Conservation (phyloP, 1,140 invertebrate species). For the Zelostemma sp. region DNA sequence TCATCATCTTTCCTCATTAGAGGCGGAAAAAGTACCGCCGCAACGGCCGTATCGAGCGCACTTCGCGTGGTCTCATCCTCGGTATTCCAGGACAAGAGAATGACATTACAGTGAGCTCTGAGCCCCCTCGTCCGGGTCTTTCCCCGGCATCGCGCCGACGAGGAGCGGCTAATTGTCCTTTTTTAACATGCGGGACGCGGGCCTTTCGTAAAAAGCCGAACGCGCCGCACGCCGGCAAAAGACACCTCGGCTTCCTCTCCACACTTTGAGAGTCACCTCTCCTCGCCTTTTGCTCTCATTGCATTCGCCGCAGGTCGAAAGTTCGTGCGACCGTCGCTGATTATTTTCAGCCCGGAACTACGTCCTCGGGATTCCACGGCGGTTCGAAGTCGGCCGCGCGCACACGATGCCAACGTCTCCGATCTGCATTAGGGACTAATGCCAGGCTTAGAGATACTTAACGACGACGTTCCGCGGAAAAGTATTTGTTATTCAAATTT, state of each 20-base stretch:
- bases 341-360: constrained; percentile 67
- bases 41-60: background rate
- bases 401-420: constrained; percentile 15
- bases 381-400: constrained; percentile 22
- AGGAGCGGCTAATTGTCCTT: constrained; percentile 27
- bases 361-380: constrained; percentile 52
- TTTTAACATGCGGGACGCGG: constrained; percentile 14
- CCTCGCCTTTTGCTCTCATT: constrained; percentile 54
- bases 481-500: constrained; percentile 4
- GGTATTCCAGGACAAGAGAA: constrained; percentile 18
- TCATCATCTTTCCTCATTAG: too few species aligned
- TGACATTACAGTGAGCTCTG: constrained; percentile 32
- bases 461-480: background rate
- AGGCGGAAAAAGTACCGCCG: too few species aligned
- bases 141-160: constrained; percentile 1
- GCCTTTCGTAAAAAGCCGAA: constrained; percentile 17
- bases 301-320: constrained; percentile 66
- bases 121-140: constrained; percentile 1
- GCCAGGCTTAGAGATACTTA: constrained; percentile 11
- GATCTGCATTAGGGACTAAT: constrained; percentile 39
- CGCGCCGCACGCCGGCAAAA: constrained; percentile 11
- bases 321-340: constrained; percentile 62
- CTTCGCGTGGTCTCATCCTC: background rate
- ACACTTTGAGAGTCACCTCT: constrained; percentile 26
- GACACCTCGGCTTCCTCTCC: constrained; percentile 30